Base-by-base conservation (phyloP, 2,888 invertebrate species). In the Tillus elongatus region DNA sequence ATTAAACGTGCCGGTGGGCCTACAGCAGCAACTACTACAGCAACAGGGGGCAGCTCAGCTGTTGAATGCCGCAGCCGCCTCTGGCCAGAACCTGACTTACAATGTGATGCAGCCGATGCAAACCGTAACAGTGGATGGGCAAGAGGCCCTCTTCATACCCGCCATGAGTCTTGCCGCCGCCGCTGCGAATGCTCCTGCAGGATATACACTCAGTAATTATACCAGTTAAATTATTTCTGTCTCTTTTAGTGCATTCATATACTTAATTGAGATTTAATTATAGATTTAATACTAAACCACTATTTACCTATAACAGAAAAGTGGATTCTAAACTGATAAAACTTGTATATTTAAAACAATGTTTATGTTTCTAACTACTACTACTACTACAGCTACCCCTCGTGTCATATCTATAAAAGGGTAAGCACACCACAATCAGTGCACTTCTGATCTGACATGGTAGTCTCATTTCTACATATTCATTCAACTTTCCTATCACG, bases 141-240 rank as follows among this genome's bases (percentile, higher is more conserved):
- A 92, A 59, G 91, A 93, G 56, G 90, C 90, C 0, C 73, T 92
- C 13, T 89, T 91, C 58, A 90, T 92, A 56, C 91, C 91, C 2
- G 82, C 87, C 11, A 77, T 82, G 44, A 75, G 77, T 47, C 77
- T 79, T 63, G 64, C 62, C 51, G 60, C 36, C 14, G 27, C 28
- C 1, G 4, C 4, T 8, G 14, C 3, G 15, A 13, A 15, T 3
- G 11, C 3, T 16, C 11, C 13, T 24, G 9, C 10, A n/a, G 13
- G n/a, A 34, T n/a, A 13, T 34, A 27, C 13, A 13, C n/a, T 11
- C 11, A 8, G 11, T n/a, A 8, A 29, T 29, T 29, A 11, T 29
- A n/a, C n/a, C 11, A 11, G 4, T 4, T 30, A 11, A 8, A 29
- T 34, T 34, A 11, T 24, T 34, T 27, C 15, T n/a, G 6, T 29